Base-by-base conservation (phyloP, 2,797 vertebrate genomes). In the Lacerta bilineata region DNA sequence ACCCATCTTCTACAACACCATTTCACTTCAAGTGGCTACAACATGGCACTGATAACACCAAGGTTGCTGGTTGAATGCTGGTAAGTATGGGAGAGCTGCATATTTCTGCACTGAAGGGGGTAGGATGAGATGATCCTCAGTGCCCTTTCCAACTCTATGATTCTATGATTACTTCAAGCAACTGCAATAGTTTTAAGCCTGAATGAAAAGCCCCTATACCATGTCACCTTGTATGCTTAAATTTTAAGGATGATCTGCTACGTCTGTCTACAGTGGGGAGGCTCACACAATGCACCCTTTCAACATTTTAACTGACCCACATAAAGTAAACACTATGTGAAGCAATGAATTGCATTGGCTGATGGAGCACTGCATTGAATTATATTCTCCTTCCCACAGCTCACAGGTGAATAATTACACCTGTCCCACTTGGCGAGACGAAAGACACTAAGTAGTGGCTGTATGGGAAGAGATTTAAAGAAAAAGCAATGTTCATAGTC, bases 331-430 rank as follows among this genome's bases (percentile, higher is more conserved):
- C 61, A 0, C 25, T 90, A 92, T 87, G 85, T 84, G 79, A 91
- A 89, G 50, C 89, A 95, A 75, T 66, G 75, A 90, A 88, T 87
- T 87, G 61, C 43, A 86, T 81, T 92, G 61, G 74, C 90, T 90
- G 77, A 84, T 80, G 80, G 86, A 90, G 87, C 76, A 85, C 77
- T 27, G 36, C 29, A 79, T 86, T 81, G 89, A 94, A 94, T 92
- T 90, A 92, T 85, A 90, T 80, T 93, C 94, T 90, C 66, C 93
- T 93, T 92, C 55, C 59, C 72, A 86, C 43, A 87, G 79, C 91
- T 94, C 85, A 80, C 88, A 93, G 89, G 86, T 93, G 91, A 95
- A 85, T 91, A 95, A 95, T 92, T 94, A 90, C 84, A 88, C 85
- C 87, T 95, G 87, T 95, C 88, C 93, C 91, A 88, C 84, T 94